A percentile compares a stretch with the other conserved stretches of the same genome.
These are phyloP conservation scores for Coryphaenoides rupestris DNA, from an alignment of 2,113 vertebrate species.

Conservation along the genomic window DNA sequence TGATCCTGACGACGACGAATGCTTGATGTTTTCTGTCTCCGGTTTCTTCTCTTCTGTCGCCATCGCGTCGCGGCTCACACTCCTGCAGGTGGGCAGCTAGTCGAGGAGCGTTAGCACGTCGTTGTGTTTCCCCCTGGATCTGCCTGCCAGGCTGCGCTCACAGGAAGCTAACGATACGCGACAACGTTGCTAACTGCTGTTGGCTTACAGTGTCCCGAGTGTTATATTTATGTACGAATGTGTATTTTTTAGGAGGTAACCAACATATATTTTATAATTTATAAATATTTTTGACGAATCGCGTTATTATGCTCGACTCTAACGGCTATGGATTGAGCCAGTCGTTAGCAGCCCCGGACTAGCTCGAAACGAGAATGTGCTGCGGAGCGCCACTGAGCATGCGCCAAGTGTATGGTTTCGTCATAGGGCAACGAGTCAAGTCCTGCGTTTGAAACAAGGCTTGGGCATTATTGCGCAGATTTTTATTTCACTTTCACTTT, in stretches of 20 bases:
- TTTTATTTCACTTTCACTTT: too few relatives aligned
- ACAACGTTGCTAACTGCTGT: not conserved
- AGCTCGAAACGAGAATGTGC: conserved; percentile 1
- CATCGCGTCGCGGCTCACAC: conserved; percentile 70
- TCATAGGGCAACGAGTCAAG: not conserved
- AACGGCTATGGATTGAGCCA: not conserved
- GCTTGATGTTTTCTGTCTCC: conserved; percentile 94
- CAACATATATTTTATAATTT: too few relatives aligned
- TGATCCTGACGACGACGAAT: conserved; percentile 82
- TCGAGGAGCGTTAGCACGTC: too few relatives aligned
- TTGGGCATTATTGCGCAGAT: too few relatives aligned
- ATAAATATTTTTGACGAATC: not conserved
- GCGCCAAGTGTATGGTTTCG: not conserved
- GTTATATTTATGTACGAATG: too few relatives aligned
- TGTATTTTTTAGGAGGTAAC: too few relatives aligned
- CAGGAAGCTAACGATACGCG: not conserved
- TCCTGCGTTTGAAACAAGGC: conserved; percentile 88
- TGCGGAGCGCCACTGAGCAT: not conserved
- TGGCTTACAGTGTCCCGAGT: not conserved
- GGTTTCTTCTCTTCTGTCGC: conserved; percentile 99
- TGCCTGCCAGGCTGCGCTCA: not conserved
- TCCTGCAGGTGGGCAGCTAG: too few relatives aligned
- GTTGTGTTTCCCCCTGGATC: too few relatives aligned
- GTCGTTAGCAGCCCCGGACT: not conserved
- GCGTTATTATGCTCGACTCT: not conserved